Base-by-base conservation (phyloP, 2,113 vertebrate species). In the Gadus macrocephalus region DNA sequence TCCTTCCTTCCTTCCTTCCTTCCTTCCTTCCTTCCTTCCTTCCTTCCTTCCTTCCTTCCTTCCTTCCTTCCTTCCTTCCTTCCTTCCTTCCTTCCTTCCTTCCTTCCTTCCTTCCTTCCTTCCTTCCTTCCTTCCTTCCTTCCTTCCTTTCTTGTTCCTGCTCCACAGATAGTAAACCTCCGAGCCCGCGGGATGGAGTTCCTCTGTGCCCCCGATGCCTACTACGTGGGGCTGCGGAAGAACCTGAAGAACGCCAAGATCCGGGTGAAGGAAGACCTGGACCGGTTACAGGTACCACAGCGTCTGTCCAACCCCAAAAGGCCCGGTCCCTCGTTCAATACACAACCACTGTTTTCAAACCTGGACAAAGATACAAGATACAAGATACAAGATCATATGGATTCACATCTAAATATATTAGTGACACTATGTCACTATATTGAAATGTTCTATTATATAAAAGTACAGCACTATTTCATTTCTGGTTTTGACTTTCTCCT, bases 361-460 rank as follows among this genome's bases (percentile, higher is more conserved):
- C 62, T 81, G 86, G 86, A 87, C 90, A 91, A n/a, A n/a, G n/a
- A n/a, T n/a, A n/a, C n/a, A n/a, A n/a, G n/a, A n/a, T n/a, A n/a
- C n/a, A n/a, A n/a, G n/a, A n/a, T n/a, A n/a, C n/a, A n/a, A n/a
- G n/a, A n/a, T n/a, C n/a, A n/a, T 90, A 81, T 93, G 95, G 95
- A 98, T 97, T 4, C 11, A 98, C 97, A 98, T 98, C 98, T 98
- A 98, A 98, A 98, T 98, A 98, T 93, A 95, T 96, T 95, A 92
- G 89, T 91, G 94, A 95, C 94, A 92, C 42, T 49, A 49, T 89
- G 90, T 93, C 92, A 92, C 92, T 94, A 93, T 95, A 96, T 92
- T 96, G 94, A 95, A 94, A 96, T 94, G 89, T 95, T 93, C 93
- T 93, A 92, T 92, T 94, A 93, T 94, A 93, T 89, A 92, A 95